Conservation (phyloP, 2,888 invertebrate species). For the Syritta pipiens region DNA sequence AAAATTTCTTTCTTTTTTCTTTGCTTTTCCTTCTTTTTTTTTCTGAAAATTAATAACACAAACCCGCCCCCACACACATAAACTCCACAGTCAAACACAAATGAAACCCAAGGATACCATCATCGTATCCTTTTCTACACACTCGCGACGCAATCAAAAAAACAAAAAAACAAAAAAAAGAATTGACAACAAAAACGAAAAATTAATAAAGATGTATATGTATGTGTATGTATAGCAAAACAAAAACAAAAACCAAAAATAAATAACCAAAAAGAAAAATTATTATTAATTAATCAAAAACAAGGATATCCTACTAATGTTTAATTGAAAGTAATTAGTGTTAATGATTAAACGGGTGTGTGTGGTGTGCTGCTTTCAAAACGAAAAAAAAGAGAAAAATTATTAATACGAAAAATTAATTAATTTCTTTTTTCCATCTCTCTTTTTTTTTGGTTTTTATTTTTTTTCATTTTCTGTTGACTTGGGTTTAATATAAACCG, state of each 20-base stretch:
- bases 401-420: constrained; percentile 23
- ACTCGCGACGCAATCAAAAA: not conserved
- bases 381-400: constrained; percentile 7
- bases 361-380: constrained; percentile 44
- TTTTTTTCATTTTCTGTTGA: constrained; percentile 12
- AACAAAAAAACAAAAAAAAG: constrained; percentile 4
- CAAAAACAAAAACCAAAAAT: not conserved
- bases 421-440: constrained; percentile 7
- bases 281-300: constrained; percentile 48
- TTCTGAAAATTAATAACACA: not conserved
- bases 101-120: constrained; percentile 57
- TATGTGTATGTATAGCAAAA: constrained; percentile 45
- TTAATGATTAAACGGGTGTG: constrained; percentile 53
- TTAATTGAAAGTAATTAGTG: constrained; percentile 57
- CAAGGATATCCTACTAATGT: constrained; percentile 46
- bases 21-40: too few species aligned
- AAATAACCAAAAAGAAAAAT: constrained; percentile 15
- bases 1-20: constrained; percentile 47
- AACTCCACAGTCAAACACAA: too few species aligned
- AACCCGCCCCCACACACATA: constrained; percentile 23
- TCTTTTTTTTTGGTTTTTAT: constrained; percentile 5
- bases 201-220: not conserved
- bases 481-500: too few species aligned
- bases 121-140: constrained; percentile 13
- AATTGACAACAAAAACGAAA: not conserved